Evolutionary conservation across 2,888 invertebrate species (phyloP).

Genomic region (Platycnemis pennipes): DNA sequence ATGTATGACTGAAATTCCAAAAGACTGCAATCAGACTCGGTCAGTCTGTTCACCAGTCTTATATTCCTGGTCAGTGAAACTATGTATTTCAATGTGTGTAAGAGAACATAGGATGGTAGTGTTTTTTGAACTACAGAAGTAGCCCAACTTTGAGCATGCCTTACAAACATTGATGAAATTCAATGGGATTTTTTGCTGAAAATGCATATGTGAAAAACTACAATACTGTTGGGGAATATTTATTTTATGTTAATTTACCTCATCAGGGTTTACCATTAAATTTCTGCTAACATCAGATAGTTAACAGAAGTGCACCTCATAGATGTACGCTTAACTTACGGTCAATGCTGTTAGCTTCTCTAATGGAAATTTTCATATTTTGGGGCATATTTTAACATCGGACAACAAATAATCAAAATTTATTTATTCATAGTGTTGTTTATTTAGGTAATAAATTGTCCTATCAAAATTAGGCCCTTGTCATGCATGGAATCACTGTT

Average conservation of each 20-base stretch:
- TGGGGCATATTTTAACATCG: constrained; percentile 50
- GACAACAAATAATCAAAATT: constrained; percentile 42
- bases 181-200: constrained; percentile 6
- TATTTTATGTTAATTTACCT: constrained; percentile 51
- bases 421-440: constrained; percentile 53
- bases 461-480: constrained; percentile 39
- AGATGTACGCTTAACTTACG: constrained; percentile 54
- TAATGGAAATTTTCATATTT: constrained; percentile 49
- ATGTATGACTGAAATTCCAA: constrained; percentile 24
- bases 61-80: constrained; percentile 60
- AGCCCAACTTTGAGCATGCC: constrained; percentile 65
- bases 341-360: constrained; percentile 40
- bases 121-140: constrained; percentile 63
- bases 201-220: constrained; percentile 30
- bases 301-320: constrained; percentile 65
- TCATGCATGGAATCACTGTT: constrained; percentile 37
- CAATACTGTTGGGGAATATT: constrained; percentile 57
- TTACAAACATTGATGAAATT: constrained; percentile 54
- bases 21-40: constrained; percentile 60
- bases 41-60: constrained; percentile 51
- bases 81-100: constrained; percentile 66
- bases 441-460: constrained; percentile 55
- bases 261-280: constrained; percentile 61
- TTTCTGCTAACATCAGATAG: constrained; percentile 53
- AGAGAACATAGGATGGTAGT: constrained; percentile 60